Evolutionary conservation across 2,113 vertebrate species (phyloP), one percentile per base, ranked within the genome.

Genomic region (Dipodomys ordii): DNA sequence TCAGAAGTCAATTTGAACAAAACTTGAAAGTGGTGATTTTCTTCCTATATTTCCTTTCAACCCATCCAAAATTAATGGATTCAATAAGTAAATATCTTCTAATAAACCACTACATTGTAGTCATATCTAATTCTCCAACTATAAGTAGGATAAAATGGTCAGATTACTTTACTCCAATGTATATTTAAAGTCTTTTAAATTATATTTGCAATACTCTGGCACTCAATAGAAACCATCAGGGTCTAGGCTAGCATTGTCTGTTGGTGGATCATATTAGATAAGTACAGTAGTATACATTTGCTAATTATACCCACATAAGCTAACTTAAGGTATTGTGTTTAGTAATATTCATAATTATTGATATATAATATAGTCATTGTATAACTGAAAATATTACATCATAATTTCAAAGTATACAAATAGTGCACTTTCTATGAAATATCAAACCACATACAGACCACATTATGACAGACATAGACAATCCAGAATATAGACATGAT

Each of bases 1-100:
- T 68, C 16, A 39, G 83, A 94, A 68, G 30, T 19, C 60, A 83
- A 92, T 9, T 65, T 79, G 28, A 83, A 74, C 32, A 93, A 68
- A 81, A 78, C 9, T 65, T 28, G 23, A 74, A 76, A 91, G 49
- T 57, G 15, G 16, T 71, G 64, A 44, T 73, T 20, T 44, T 1
- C 6, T 83, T 71, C 6, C 44, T 18, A 3, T 57, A n/a, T 89
- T 89, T 92, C 68, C 46, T 87, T 88, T 88, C 20, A 71, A 78
- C 12, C 8, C 77, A 83, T 57, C 1, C 5, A 71, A 83, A 78
- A 44, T 35, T 49, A 49, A 12, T 49, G 49, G 10, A 49, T 49
- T 12, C 1, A 49, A 49, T 49, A 49, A 49, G 12, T 12, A 49
- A 53, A 13, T 60, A 7, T 60, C 2, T 28, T 25, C 83, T 49